These are phyloP conservation scores for Furnarius figulus DNA, from an alignment of 2,113 vertebrate species.

Conservation along the genomic window DNA sequence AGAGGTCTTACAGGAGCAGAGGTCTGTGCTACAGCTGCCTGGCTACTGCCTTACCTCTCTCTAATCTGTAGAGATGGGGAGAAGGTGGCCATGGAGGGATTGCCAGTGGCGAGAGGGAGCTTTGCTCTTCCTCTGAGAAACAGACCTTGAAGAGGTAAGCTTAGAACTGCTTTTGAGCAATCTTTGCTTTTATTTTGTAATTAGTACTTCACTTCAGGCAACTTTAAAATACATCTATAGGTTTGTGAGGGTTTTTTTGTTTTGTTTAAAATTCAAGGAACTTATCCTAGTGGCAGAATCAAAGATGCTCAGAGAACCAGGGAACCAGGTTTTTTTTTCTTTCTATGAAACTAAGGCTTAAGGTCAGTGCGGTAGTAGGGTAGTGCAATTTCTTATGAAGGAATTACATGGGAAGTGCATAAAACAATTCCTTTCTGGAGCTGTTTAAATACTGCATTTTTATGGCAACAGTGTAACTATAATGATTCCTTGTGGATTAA, in stretches of 20 bases:
- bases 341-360: neutral
- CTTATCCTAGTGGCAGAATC: neutral
- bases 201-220: neutral
- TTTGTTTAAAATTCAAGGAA: neutral
- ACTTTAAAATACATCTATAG: neutral
- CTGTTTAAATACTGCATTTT: neutral
- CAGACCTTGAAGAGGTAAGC: neutral
- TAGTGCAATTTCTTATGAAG: neutral
- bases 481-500: neutral
- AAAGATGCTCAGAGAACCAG: neutral
- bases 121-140: neutral
- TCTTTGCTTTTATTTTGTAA: neutral
- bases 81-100: neutral
- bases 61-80: accelerated
- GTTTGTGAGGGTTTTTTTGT: neutral
- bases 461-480: neutral
- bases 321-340: neutral
- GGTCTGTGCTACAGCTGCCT: accelerated
- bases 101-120: neutral
- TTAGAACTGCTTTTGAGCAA: neutral
- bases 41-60: neutral
- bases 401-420: neutral
- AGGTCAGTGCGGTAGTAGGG: neutral
- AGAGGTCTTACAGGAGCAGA: accelerated
- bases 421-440: neutral